A percentile compares a stretch with the other conserved stretches of the same genome.
Conservation (phyloP, 2,797 vertebrate genomes). For the Tenualosa ilisha region DNA sequence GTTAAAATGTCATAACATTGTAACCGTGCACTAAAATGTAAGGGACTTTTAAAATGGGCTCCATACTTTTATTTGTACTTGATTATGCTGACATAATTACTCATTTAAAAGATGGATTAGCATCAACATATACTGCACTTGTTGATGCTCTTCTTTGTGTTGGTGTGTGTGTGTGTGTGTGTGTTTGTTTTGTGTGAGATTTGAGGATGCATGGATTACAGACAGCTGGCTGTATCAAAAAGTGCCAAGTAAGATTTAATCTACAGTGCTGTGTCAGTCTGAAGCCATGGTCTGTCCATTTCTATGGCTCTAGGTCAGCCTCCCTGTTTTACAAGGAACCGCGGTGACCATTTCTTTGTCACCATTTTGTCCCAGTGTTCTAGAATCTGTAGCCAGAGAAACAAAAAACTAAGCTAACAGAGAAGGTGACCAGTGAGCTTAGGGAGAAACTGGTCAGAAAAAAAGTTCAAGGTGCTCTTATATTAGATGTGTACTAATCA, state of each 20-base stretch:
- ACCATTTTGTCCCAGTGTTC: neutral
- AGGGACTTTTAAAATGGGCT: neutral
- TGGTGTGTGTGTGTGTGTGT: constrained; percentile 3
- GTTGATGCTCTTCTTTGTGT: neutral
- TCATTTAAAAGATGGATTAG: neutral
- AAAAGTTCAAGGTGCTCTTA: neutral
- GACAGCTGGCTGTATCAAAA: constrained; percentile 3
- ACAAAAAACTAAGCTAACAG: neutral
- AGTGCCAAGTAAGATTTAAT: neutral
- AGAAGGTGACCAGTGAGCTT: neutral
- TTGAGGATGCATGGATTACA: neutral
- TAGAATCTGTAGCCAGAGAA: neutral
- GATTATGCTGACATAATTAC: neutral
- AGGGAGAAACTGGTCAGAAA: neutral
- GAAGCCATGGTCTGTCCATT: too few relatives aligned
- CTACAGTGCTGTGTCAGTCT: neutral
- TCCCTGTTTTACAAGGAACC: neutral
- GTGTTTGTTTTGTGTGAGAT: neutral
- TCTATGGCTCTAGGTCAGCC: too few relatives aligned
- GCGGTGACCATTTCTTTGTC: neutral
- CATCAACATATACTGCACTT: neutral
- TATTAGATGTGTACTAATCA: neutral
- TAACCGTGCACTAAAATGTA: neutral
- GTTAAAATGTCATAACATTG: neutral
- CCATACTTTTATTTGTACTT: neutral